Conservation (phyloP, 1,140 invertebrate genomes). For the Danaus melanippus region DNA sequence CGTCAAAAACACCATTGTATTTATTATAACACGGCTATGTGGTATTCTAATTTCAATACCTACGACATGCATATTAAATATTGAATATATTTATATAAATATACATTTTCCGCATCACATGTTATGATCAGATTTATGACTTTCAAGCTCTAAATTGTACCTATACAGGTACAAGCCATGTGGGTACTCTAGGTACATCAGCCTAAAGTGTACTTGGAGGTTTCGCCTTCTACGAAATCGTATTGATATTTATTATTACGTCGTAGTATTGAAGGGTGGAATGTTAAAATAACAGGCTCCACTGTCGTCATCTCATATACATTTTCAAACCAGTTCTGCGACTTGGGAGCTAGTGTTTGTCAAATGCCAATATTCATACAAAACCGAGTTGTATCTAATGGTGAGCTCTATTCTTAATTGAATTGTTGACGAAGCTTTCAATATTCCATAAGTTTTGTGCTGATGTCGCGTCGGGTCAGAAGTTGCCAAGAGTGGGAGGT, state of each 20-base stretch:
- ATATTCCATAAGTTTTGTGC: conserved; percentile 53
- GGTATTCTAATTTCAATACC: no score
- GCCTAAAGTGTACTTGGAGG: no score
- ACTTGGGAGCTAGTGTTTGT: conserved; percentile 47
- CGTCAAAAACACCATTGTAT: no score
- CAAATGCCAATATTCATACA: conserved; percentile 62
- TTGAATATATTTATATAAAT: no score
- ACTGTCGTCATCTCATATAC: conserved; percentile 67
- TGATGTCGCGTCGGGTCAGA: conserved; percentile 61
- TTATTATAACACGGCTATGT: no score
- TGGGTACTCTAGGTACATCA: no score
- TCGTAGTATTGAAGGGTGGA: conserved; percentile 37
- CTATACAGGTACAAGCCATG: no score
- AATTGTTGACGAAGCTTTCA: conserved; percentile 49
- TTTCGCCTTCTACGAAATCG: no score
- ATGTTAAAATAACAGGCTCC: conserved; percentile 44
- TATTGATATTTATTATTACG: conserved; percentile 15
- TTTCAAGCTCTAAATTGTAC: no score
- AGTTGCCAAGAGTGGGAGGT: conserved; percentile 78
- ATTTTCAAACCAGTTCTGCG: conserved; percentile 67
- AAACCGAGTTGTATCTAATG: conserved; percentile 59
- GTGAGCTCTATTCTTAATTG: conserved; percentile 56
- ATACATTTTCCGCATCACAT: no score
- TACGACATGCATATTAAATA: no score
- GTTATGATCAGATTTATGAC: no score